Evolutionary conservation across 2,113 vertebrate genomes (phyloP), one percentile per base, ranked within the genome.

Genomic region (Chlamydotis undulata): DNA sequence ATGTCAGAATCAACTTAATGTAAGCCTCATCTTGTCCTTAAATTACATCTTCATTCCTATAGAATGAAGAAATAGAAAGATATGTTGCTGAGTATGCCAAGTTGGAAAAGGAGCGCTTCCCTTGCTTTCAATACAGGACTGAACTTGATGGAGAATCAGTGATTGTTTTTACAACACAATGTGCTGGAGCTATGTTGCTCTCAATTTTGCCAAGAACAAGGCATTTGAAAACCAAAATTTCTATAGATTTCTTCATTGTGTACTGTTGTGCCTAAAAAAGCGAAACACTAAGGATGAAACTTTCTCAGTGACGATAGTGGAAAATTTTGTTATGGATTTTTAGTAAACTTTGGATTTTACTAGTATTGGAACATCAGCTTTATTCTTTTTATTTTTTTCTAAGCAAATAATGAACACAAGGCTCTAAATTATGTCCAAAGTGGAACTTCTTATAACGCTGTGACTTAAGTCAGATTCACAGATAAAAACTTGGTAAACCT

Each of bases 51-150:
- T 75, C 80, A 71, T 93, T 95, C 63, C 61, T 86, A 64, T 37
- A 87, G 63, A 92, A 87, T 91, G 90, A 93, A 91, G 90, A 93
- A 95, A 92, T 39, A 87, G 57, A 88, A 83, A 93, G 83, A 79
- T 28, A 82, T 21, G 23, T 35, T 71, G 45, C 45, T 55, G 59
- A 85, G 15, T 19, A 55, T 88, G 84, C 89, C 64, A 94, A 94
- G 35, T 14, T 96, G 84, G 84, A 67, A 81, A 76, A 78, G n/a
- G 31, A 93, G 7, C 26, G 7, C 29, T 85, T 82, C 19, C 13
- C 28, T 87, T 87, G 22, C 37, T 68, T 74, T 70, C 53, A 28
- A 3, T 77, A 52, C 93, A 96, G 67, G 85, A 96, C 41, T 60
- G 25, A 93, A 96, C 93, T 94, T 94, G 84, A 92, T 52, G 59